These are phyloP conservation scores for Onychomys torridus DNA, from an alignment of 2,797 vertebrate species.

Conservation along the genomic window DNA sequence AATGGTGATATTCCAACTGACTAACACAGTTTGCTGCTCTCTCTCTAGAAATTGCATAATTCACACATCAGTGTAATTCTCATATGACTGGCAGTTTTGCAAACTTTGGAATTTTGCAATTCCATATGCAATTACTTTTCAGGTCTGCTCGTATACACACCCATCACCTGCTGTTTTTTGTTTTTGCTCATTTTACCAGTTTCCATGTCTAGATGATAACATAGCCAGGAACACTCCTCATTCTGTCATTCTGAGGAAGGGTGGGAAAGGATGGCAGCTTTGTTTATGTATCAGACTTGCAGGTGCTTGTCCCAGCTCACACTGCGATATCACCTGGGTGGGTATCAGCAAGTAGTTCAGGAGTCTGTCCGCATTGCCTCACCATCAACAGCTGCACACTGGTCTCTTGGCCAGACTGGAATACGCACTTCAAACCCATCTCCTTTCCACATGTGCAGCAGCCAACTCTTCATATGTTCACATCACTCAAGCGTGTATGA, in stretches of 20 bases:
- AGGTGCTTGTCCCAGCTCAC: neutral
- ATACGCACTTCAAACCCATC: neutral
- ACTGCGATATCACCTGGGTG: neutral
- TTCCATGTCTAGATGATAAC: neutral
- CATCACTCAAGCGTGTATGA: neutral
- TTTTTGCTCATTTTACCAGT: neutral
- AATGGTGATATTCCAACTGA: slow-evolving; percentile 21
- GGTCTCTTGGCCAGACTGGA: neutral
- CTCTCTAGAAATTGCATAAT: slow-evolving; percentile 45
- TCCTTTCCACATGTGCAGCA: neutral
- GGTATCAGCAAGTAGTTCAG: neutral
- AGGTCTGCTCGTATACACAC: neutral
- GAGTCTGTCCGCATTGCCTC: neutral
- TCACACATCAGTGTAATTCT: slow-evolving; percentile 20
- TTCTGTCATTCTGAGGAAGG: neutral
- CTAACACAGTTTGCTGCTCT: slow-evolving; percentile 4
- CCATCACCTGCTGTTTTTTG: neutral
- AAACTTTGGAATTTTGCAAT: slow-evolving; percentile 46
- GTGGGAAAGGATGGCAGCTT: neutral
- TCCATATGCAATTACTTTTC: neutral
- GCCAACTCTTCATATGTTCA: neutral
- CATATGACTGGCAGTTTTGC: slow-evolving; percentile 39
- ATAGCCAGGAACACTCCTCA: neutral
- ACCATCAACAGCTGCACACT: neutral
- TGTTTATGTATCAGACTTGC: neutral